Evolutionary conservation across 2,888 invertebrate genomes (phyloP), one percentile per base, ranked within the genome.

Genomic region (Flexamia atlantica): DNA sequence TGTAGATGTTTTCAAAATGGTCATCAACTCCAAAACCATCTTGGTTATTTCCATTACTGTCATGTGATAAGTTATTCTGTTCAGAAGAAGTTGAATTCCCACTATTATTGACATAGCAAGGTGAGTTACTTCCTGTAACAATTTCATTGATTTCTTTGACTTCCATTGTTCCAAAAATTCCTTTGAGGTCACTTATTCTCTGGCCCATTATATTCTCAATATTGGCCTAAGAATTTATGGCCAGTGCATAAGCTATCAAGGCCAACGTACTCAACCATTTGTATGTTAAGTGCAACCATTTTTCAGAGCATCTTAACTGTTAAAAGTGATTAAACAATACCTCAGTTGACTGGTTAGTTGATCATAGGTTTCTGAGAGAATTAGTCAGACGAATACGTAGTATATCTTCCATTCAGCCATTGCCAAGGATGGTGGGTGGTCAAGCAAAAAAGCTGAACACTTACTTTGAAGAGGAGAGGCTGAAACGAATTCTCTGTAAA

Each of bases 131-230:
- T 83, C 86, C 86, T 82, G 85, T 84, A 36, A 86, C 72, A 50
- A 87, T 84, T 82, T 87, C 87, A 82, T 85, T 86, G 42, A 85
- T 85, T 79, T 87, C 87, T 84, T 86, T 85, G 72, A 87, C 87
- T 85, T 88, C 88, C 88, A 88, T 88, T 83, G 85, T 87, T 84
- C 87, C 86, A 85, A 87, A 87, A 74, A 87, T 85, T 82, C 87
- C 87, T 86, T 86, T 87, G 70, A 88, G 85, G 76, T 88, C 87
- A 83, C 88, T 88, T 53, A 88, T 85, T 84, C 87, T 88, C 84
- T 88, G 88, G 87, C 88, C 88, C 88, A 88, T 87, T 87, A 87
- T 86, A 84, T 83, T 76, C 76, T 82, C 53, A 74, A 57, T 40
- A 23, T 17, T n/a, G 82, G 82, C 82, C 82, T 83, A 83, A 25